Evolutionary conservation across 2,888 invertebrate species (phyloP), one percentile per base, ranked within the genome.

Genomic region (Epirrhoe alternata): DNA sequence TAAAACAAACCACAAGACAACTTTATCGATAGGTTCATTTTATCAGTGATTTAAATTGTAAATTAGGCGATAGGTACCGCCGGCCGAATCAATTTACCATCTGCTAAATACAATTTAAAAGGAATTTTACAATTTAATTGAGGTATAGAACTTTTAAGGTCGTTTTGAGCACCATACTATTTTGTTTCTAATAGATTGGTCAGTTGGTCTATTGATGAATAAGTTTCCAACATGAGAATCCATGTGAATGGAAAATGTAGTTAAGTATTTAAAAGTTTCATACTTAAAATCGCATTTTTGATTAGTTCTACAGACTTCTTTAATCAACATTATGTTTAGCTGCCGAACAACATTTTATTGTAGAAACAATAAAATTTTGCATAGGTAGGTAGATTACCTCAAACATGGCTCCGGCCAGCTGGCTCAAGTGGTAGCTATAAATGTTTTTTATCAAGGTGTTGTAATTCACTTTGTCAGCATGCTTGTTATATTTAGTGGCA

Each of bases 341-440:
- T 61, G 61, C 57, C 57, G 61, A 47, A 47, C 38, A 42, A 16
- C 47, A 14, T 52, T 55, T 55, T 47, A 16, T 52, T 61, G 42
- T 24, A 56, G 16, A 53, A 61, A 57, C 53, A 61, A 61, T 61
- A 54, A 54, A 61, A 66, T 53, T 47, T 35, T 47, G 47, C 52
- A 52, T 52, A 38, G n/a, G n/a, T n/a, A n/a, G n/a, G n/a, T n/a
- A n/a, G 49, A 50, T 55, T 55, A 61, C 54, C 49, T 61, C 55
- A 49, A 33, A 52, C 45, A 60, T 56, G 57, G 49, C 52, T 56
- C 50, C 31, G 51, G 30, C 47, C 56, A 53, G 49, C 57, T 61
- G 61, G 56, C 61, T 56, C 17, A 55, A 56, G 17, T 57, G 52
- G 38, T 53, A 55, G 65, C 57, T 38, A 66, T 66, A 61, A 61